These are phyloP conservation scores for Microctonus brassicae DNA, from an alignment of 2,888 invertebrate species.

Conservation along the genomic window DNA sequence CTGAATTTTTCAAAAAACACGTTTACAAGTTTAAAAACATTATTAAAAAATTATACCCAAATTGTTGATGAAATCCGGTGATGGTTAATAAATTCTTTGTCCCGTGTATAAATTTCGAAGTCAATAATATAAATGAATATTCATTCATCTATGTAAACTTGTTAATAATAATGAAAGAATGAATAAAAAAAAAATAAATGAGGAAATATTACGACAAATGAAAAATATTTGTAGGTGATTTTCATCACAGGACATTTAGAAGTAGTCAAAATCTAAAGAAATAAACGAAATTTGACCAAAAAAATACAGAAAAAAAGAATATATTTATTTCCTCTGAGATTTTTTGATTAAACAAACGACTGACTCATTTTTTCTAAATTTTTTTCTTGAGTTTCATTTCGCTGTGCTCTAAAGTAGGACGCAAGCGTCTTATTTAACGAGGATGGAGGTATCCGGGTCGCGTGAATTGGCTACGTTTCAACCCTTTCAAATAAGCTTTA, in stretches of 20 bases:
- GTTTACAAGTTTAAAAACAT: no score
- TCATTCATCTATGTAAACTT: no score
- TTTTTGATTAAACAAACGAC: no score
- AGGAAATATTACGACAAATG: constrained; percentile 28
- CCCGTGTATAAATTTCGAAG: no score
- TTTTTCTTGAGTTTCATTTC: constrained; percentile 18
- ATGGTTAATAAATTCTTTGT: no score
- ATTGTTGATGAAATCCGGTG: no score
- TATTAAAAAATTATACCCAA: no score
- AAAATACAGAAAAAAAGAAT: neutral
- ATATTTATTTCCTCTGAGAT: no score
- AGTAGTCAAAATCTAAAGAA: constrained; percentile 31
- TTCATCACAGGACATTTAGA: constrained; percentile 44
- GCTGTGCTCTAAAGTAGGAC: constrained; percentile 36
- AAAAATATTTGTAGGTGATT: constrained; percentile 46
- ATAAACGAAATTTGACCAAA: neutral
- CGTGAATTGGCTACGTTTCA: constrained; percentile 50
- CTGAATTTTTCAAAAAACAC: no score
- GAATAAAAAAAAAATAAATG: neutral
- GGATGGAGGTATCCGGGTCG: constrained; percentile 49
- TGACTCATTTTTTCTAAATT: neutral
- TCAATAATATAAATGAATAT: no score
- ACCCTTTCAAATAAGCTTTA: constrained; percentile 45
- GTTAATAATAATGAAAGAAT: no score
- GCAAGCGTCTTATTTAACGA: constrained; percentile 48